Base-by-base conservation (phyloP, 2,888 invertebrate genomes). In the Sphaeridia pumilis region DNA sequence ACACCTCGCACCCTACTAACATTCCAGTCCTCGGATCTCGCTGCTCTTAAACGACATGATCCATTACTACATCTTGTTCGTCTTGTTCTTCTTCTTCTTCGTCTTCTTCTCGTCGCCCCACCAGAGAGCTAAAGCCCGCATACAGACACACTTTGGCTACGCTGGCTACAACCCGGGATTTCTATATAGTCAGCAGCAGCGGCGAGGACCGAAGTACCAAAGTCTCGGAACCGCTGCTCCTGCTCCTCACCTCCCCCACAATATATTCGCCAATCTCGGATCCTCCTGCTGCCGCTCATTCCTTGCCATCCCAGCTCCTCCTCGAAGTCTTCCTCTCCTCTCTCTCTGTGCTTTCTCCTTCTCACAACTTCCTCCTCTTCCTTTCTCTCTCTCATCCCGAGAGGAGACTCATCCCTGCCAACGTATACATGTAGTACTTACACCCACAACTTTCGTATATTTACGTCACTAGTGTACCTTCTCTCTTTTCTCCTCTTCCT, bases 21-120 rank as follows among this genome's bases (percentile, higher is more conserved):
- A 42, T 24, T 42, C 41, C 41, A n/a, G 24, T 35, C 38, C 49
- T 36, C 34, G 36, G 20, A 36, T 49, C 50, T 49, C 46, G 45
- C 46, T 35, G 46, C 46, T 47, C 45, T 52, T 47, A 55, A 49
- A 28, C 41, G n/a, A n/a, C n/a, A n/a, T n/a, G n/a, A n/a, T n/a
- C n/a, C n/a, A n/a, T n/a, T n/a, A n/a, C n/a, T n/a, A n/a, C n/a
- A n/a, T n/a, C n/a, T n/a, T n/a, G n/a, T n/a, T n/a, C n/a, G n/a
- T n/a, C n/a, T n/a, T n/a, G n/a, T n/a, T n/a, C n/a, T n/a, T n/a
- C n/a, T n/a, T n/a, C n/a, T n/a, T n/a, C n/a, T n/a, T n/a, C n/a
- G n/a, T n/a, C n/a, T n/a, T n/a, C n/a, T n/a, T n/a, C n/a, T n/a
- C n/a, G n/a, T n/a, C n/a, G n/a, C n/a, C n/a, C n/a, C n/a, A n/a